Base-by-base conservation (phyloP, 2,797 vertebrate species). In the Carapus acus region DNA sequence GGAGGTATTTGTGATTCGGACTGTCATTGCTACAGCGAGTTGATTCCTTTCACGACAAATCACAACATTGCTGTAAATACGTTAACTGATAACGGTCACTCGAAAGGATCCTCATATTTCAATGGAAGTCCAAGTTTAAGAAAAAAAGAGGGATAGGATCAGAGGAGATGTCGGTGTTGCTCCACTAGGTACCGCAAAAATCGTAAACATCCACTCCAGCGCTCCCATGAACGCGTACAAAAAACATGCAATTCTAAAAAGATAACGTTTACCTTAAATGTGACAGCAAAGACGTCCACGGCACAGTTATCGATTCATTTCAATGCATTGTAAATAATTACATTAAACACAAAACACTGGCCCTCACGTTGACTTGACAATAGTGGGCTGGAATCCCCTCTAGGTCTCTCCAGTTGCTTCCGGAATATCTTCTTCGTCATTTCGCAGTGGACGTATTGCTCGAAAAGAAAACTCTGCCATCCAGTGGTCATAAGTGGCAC, bases 241-340 rank as follows among this genome's bases (percentile, higher is more conserved):
- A 13, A 42, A 6, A 1, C 2, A 1, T 5, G 11, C 0, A 3
- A 7, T 7, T 12, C 4, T 9, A 3, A 15, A 14, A 16, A 23
- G 16, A 2, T 0, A 1, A 12, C 5, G 14, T 22, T 57, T 58
- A 81, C 78, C 75, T 21, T 58, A 31, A 66, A 39, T 65, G 68
- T 4, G 24, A 47, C 6, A 1, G 27, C 55, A 20, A 14, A 3
- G 3, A 3, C 7, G 2, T 48, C 4, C 4, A 36, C 19, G 14
- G 4, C 14, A 24, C 2, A 6, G 16, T n/a, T 54, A 31, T 66
- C 49, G 73, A 69, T 69, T 79, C 80, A 84, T 86, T 36, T 31
- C 43, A 42, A 17, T 24, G 9, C n/a, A 14, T 16, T 29, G 3
- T 49, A 46, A 53, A 46, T 17, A 27, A 27, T 27, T 43, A 48